Evolutionary conservation across 2,888 invertebrate species (phyloP), one percentile per base, ranked within the genome.

Genomic region (Plemyria rubiginata): DNA sequence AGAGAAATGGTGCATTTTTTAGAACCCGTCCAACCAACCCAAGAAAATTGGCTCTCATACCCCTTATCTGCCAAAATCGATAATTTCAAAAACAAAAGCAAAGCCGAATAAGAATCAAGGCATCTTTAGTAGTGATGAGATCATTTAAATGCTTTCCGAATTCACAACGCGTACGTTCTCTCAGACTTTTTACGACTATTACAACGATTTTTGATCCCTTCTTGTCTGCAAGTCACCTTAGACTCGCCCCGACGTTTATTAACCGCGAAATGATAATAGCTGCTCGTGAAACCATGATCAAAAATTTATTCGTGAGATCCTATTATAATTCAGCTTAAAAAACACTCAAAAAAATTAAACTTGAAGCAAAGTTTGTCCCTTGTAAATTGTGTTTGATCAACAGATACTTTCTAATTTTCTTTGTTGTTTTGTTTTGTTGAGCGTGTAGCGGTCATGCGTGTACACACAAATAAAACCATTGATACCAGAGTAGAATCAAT

Each of bases 111-210:
- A n/a, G 16, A 46, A 29, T 50, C 29, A 41, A 57, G 62, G 50
- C 65, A 58, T 59, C 68, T 55, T 51, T 15, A 8, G 80, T 85
- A 86, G 84, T 80, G 84, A 81, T 82, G 71, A 73, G 78, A 85
- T 81, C 83, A 81, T 83, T 85, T 78, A 77, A 79, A 79, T 80
- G 78, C 81, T 81, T 87, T 84, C 79, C 77, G 78, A 86, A 90
- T 88, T 89, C 88, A 80, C 77, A 72, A 73, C 83, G 85, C 88
- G 89, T 86, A 79, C 85, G 84, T 87, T 86, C 85, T 85, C 82
- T 75, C 76, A 83, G 88, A 89, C 86, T 88, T 90, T 88, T 90
- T 90, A 89, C 86, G 90, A 85, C 88, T 89, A 90, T 88, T 85
- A 80, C 87, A 81, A 83, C 83, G 87, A 85, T 87, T 88, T 87